phyloP scores from a whole-genome alignment of 2,888 invertebrate genomes.

The Morpho helenor region DNA sequence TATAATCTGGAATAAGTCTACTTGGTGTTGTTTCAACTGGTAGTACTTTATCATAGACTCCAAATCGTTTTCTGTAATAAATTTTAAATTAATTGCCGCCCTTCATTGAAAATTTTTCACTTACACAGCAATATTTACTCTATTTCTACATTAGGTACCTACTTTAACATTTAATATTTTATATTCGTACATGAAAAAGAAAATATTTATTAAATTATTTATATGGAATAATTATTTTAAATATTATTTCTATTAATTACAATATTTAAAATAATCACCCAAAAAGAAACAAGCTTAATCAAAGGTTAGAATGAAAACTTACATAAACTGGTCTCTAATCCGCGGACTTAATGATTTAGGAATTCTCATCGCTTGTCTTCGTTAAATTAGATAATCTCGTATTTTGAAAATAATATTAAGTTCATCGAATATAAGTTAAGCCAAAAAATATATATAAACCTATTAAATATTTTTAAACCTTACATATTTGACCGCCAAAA shows the following conservation, averaged over 20 bases:
- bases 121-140: too few species aligned
- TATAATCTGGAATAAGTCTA: slow-evolving; percentile 81
- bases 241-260: too few species aligned
- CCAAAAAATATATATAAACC: background rate
- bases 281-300: too few species aligned
- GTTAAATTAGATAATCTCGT: background rate
- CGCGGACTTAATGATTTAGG: slow-evolving; percentile 47
- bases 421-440: background rate
- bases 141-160: too few species aligned
- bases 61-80: slow-evolving; percentile 65
- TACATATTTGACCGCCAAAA: slow-evolving; percentile 67
- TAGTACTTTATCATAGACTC: slow-evolving; percentile 79
- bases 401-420: background rate
- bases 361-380: slow-evolving; percentile 41
- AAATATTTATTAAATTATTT: background rate
- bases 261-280: too few species aligned
- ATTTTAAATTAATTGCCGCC: background rate
- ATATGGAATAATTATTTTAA: background rate
- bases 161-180: too few species aligned
- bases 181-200: background rate
- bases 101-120: too few species aligned
- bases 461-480: slow-evolving; percentile 27
- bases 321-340: slow-evolving; percentile 47
- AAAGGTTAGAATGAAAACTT: slow-evolving; percentile 35
- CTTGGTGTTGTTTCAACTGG: slow-evolving; percentile 81